Evolutionary conservation across 2,888 invertebrate species (phyloP).

Genomic region (Cyrtodaria siliqua): DNA sequence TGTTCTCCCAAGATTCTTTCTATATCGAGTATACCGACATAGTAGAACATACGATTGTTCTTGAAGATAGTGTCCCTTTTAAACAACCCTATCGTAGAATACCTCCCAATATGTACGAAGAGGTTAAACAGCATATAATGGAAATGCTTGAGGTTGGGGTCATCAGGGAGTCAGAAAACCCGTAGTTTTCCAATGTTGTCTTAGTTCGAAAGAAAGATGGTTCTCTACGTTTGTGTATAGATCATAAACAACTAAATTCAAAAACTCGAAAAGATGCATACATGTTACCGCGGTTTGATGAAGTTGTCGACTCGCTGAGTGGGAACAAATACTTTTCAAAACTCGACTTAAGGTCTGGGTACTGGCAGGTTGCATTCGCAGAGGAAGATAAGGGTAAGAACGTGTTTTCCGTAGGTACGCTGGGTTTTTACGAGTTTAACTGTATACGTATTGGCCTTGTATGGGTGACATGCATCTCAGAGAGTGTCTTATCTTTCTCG

Average conservation of each 20-base stretch:
- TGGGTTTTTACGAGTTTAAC: conserved; percentile 65
- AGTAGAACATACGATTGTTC: conserved; percentile 35
- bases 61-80: conserved; percentile 21
- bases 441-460: conserved; percentile 71
- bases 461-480: conserved; percentile 18
- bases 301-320: conserved; percentile 14
- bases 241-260: conserved; percentile 31
- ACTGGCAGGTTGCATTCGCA: conserved; percentile 36
- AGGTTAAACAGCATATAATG: conserved; percentile 24
- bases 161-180: conserved; percentile 24
- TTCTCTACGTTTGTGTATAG: conserved; percentile 35
- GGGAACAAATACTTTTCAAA: conserved; percentile 29
- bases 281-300: conserved; percentile 32
- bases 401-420: conserved; percentile 58
- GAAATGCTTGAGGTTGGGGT: conserved; percentile 19
- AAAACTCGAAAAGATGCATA: conserved; percentile 31
- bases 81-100: conserved; percentile 29
- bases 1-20: conserved; percentile 18
- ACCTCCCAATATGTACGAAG: conserved; percentile 24
- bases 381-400: conserved; percentile 60
- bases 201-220: conserved; percentile 37
- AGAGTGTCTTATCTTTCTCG: conserved; percentile 14
- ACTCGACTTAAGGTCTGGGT: conserved; percentile 17
- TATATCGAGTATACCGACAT: conserved; percentile 25
- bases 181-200: conserved; percentile 32